A percentile compares a stretch with the other conserved stretches of the same genome.
phyloP scores from a whole-genome alignment of 2,888 invertebrate species.

The Drosophila diplacantha region DNA sequence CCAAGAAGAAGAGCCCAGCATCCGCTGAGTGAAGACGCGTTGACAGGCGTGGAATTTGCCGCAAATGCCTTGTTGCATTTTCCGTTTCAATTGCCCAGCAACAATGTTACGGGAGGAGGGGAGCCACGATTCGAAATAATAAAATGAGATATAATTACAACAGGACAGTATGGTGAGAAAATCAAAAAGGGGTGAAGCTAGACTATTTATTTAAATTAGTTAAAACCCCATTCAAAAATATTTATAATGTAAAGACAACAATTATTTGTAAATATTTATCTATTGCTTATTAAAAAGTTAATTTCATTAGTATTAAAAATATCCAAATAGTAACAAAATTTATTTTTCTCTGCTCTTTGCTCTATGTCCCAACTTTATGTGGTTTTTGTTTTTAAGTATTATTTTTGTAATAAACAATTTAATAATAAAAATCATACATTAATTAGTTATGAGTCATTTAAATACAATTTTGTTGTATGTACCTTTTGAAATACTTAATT shows the following conservation, averaged over 20 bases:
- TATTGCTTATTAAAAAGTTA: too few species aligned
- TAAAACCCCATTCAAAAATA: not conserved
- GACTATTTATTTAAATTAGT: not conserved
- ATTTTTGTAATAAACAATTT: too few species aligned
- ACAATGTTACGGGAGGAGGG: not conserved
- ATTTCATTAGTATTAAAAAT: too few species aligned
- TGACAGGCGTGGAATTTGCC: constrained; percentile 66
- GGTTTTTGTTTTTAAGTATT: too few species aligned
- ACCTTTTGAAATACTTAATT: not conserved
- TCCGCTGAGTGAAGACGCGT: constrained; percentile 50
- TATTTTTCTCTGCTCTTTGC: too few species aligned
- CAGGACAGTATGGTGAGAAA: too few species aligned
- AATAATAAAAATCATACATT: too few species aligned
- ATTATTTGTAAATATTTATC: too few species aligned
- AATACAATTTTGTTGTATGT: not conserved
- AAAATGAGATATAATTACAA: not conserved
- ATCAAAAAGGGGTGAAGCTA: not conserved
- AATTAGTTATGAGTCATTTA: not conserved
- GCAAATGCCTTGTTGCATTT: constrained; percentile 39
- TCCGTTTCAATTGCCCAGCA: constrained; percentile 14
- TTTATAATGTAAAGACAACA: too few species aligned
- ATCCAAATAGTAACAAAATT: too few species aligned
- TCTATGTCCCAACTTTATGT: too few species aligned
- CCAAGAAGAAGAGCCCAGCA: constrained; percentile 28
- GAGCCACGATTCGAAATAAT: not conserved